Evolutionary conservation across 2,113 vertebrate genomes (phyloP), one percentile per base, ranked within the genome.

Genomic region (Leptobrachium ailaonicum): DNA sequence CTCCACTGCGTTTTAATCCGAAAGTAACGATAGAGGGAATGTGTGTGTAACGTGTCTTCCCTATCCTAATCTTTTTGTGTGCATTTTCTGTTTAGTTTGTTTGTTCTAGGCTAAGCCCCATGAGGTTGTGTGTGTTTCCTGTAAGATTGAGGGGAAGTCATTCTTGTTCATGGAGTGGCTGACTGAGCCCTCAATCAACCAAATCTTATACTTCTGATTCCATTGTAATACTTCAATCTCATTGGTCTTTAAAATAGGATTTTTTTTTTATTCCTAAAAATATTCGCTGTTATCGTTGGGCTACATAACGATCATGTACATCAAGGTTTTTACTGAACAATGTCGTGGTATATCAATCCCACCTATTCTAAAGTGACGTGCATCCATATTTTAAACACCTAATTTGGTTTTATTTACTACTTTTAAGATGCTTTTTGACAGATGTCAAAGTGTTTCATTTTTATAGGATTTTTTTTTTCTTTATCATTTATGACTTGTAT

Each of bases 161-260:
- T 50, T 8, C 47, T 4, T 50, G 47, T 50, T 50, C 47, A 50
- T 4, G 8, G 47, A 50, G 47, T 50, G 47, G 56, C 10, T 60
- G 56, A 14, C 13, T 60, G 11, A 60, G 56, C 47, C 13, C 56
- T 11, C 56, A 60, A 14, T 60, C 56, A 60, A 60, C 10, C 56
- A 60, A 1, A 14, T 60, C 10, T 60, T 60, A 13, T 60, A 4
- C 56, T 60, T 3, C 56, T 60, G 56, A 60, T 60, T 11, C 56
- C 56, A 60, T 12, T 60, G 56, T 60, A 60, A 60, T 58, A 84
- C 86, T 80, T 82, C 53, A 8, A 77, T 80, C 44, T 14, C 13
- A 60, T 60, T 60, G 56, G 10, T 3, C 56, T 60, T 32, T 3
- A 60, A 60, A 8, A 60, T 60, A 60, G 3, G 11, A 3, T 60